Conservation (phyloP, 2,888 invertebrate genomes). For the Phanerotoma sp. region DNA sequence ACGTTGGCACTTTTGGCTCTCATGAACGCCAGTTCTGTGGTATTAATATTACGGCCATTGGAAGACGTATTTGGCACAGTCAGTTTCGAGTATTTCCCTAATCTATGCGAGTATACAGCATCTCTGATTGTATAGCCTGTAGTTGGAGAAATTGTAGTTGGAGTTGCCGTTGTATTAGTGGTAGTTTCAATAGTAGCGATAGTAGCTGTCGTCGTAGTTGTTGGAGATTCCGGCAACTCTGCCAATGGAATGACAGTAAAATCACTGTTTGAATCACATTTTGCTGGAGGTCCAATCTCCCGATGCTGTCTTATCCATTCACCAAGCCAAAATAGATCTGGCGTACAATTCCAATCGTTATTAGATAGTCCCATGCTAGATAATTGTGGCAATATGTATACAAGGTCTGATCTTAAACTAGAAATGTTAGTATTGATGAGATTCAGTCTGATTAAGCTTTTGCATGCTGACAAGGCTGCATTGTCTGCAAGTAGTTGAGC, state of each 20-base stretch:
- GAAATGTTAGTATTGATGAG: slow-evolving; percentile 66
- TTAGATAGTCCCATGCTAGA: slow-evolving; percentile 68
- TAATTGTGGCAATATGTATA: slow-evolving; percentile 70
- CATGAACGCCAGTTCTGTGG: slow-evolving; percentile 1
- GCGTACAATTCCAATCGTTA: slow-evolving; percentile 72
- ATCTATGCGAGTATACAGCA: not conserved
- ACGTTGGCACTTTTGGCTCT: not conserved
- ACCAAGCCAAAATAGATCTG: slow-evolving; percentile 65
- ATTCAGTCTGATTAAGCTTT: slow-evolving; percentile 70
- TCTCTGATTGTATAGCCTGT: slow-evolving; percentile 2
- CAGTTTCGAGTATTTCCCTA: not conserved
- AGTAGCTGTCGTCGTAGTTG: slow-evolving; percentile 7
- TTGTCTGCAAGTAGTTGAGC: slow-evolving; percentile 71
- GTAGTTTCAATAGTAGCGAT: slow-evolving; percentile 5
- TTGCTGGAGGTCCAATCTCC: slow-evolving; percentile 47
- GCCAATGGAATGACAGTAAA: slow-evolving; percentile 40
- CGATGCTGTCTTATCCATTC: slow-evolving; percentile 67
- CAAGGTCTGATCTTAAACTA: slow-evolving; percentile 67
- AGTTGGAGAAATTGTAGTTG: slow-evolving; percentile 15
- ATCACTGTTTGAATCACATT: slow-evolving; percentile 38
- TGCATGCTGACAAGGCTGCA: slow-evolving; percentile 71
- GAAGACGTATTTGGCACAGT: slow-evolving; percentile 22
- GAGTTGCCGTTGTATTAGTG: not conserved
- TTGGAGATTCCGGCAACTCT: slow-evolving; percentile 42
- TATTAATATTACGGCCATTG: slow-evolving; percentile 1